A percentile compares a stretch with the other conserved stretches of the same genome.
phyloP scores from a whole-genome alignment of 2,888 invertebrate genomes.

The Crepidodera aurea region DNA sequence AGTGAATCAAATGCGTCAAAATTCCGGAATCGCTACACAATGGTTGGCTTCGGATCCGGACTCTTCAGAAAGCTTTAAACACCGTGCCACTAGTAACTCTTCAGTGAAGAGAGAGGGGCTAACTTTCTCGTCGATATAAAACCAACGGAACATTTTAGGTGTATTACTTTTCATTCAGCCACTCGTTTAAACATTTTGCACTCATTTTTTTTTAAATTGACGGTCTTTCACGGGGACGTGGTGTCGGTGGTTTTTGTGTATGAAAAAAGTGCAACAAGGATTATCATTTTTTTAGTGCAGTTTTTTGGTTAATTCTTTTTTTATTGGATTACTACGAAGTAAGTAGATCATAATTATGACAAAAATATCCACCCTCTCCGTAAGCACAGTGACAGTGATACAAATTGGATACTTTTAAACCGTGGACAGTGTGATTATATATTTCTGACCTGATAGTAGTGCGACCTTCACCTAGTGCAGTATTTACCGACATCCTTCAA shows the following conservation, averaged over 20 bases:
- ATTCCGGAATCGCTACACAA: conserved; percentile 51
- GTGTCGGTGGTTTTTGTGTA: conserved; percentile 44
- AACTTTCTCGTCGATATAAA: conserved; percentile 63
- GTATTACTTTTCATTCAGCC: conserved; percentile 59
- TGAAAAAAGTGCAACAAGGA: conserved; percentile 33
- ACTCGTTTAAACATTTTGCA: conserved; percentile 40
- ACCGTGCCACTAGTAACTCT: conserved; percentile 53
- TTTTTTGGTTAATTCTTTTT: conserved; percentile 27
- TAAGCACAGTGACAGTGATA: conserved; percentile 26
- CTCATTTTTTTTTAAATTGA: conserved; percentile 28
- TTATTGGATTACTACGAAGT: conserved; percentile 35
- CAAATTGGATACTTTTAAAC: background rate
- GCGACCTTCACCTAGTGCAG: conserved; percentile 23
- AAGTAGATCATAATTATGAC: conserved; percentile 30
- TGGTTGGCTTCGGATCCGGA: conserved; percentile 48
- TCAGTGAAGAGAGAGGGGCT: conserved; percentile 54
- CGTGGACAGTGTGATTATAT: conserved; percentile 3
- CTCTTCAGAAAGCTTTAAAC: conserved; percentile 50
- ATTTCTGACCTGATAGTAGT: background rate
- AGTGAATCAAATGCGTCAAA: conserved; percentile 52
- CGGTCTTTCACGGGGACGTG: conserved; percentile 37
- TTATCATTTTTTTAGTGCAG: conserved; percentile 29
- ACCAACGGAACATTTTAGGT: conserved; percentile 60
- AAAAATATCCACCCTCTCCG: background rate
- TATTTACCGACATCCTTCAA: conserved; percentile 15